Evolutionary conservation across 2,797 vertebrate genomes (phyloP).

Genomic region (Chaunax sp.): DNA sequence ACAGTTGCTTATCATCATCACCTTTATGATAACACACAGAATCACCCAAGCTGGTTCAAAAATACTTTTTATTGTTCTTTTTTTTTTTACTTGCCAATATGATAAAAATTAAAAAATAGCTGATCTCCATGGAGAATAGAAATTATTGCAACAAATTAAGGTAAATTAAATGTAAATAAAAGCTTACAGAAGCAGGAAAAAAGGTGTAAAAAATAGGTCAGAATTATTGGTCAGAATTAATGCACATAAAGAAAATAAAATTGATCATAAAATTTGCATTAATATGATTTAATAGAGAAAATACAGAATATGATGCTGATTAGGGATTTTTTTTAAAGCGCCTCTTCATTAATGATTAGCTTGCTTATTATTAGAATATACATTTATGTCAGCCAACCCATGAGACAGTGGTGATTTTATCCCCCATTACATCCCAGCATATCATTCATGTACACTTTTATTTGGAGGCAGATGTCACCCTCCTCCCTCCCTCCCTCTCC

Average conservation of each 20-base stretch:
- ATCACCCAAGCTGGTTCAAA: neutral
- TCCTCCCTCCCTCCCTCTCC: constrained; percentile 28
- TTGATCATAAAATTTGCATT: neutral
- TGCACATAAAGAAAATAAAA: neutral
- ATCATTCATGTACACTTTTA: constrained; percentile 55
- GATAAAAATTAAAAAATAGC: neutral
- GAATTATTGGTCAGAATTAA: neutral
- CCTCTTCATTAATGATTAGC: neutral
- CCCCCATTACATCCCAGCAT: constrained; percentile 26
- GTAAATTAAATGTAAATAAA: neutral
- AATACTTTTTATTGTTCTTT: neutral
- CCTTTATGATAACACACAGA: neutral
- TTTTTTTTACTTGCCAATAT: neutral
- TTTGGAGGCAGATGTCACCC: constrained; percentile 67
- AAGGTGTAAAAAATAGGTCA: too few species aligned
- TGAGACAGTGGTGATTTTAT: neutral
- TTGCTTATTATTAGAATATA: constrained; percentile 5
- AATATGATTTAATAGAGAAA: neutral
- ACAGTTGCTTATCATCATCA: neutral
- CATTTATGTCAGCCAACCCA: constrained; percentile 14
- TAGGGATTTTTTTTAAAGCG: neutral
- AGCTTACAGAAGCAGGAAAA: neutral
- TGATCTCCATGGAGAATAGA: neutral
- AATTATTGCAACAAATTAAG: neutral
- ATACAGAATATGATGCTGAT: neutral